Conservation (phyloP, 37 sponge, comb jelly and placozoan genomes). For the Haliclona indistincta region DNA sequence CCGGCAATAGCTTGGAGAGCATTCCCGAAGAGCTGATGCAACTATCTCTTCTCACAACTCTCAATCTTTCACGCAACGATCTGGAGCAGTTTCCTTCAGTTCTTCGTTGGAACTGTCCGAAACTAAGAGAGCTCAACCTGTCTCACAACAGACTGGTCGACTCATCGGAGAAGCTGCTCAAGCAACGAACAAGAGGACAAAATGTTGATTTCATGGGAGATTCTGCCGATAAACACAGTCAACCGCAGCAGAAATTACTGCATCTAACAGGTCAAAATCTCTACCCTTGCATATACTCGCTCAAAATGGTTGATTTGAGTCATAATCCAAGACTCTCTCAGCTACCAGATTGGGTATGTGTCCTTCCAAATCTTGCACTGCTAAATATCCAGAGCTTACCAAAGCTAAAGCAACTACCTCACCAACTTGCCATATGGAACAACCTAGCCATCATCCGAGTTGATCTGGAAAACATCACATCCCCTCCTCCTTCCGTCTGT, state of each 20-base stretch:
- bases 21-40: conserved; percentile 50
- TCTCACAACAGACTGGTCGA: conserved; percentile 46
- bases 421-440: conserved; percentile 52
- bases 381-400: conserved; percentile 54
- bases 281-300: conserved; percentile 49
- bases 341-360: conserved; percentile 78
- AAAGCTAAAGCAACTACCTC: conserved; percentile 41
- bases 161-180: conserved; percentile 17
- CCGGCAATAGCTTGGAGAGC: conserved; percentile 27
- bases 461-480: conserved; percentile 36
- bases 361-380: conserved; percentile 62
- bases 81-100: conserved; percentile 41
- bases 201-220: not conserved
- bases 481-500: conserved; percentile 50
- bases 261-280: conserved; percentile 57
- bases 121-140: conserved; percentile 40
- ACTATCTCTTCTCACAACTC: conserved; percentile 9
- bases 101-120: conserved; percentile 65
- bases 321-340: conserved; percentile 47
- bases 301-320: conserved; percentile 51
- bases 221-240: not conserved
- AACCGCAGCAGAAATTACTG: conserved; percentile 17
- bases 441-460: conserved; percentile 38
- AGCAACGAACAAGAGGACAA: not conserved
- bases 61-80: conserved; percentile 54